Conservation (phyloP, 2,888 invertebrate genomes). For the Trichogramma dendrolimi region DNA sequence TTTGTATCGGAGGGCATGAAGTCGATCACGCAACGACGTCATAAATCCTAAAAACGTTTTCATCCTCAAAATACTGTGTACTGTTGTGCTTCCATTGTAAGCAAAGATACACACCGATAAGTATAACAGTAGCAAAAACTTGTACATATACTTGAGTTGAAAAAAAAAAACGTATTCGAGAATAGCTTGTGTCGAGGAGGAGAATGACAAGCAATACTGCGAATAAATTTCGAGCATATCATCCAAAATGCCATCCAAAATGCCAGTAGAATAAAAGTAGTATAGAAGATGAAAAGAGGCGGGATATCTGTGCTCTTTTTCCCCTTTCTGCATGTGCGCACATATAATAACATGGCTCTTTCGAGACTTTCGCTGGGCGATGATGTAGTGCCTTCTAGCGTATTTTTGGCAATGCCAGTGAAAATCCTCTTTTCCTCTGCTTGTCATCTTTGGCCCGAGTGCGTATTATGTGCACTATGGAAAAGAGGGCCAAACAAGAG, state of each 20-base stretch:
- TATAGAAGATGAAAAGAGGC: too few relatives aligned
- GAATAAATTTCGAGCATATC: conserved; percentile 19
- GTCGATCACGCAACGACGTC: conserved; percentile 6
- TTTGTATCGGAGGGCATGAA: too few relatives aligned
- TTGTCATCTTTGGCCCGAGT: neutral
- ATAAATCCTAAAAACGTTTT: conserved; percentile 11
- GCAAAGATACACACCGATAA: too few relatives aligned
- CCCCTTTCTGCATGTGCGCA: conserved; percentile 9
- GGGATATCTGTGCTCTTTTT: too few relatives aligned
- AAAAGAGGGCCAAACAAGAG: too few relatives aligned
- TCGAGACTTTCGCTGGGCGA: conserved; percentile 26
- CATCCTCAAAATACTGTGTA: neutral
- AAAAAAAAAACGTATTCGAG: neutral
- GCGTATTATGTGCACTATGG: too few relatives aligned
- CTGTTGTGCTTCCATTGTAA: too few relatives aligned
- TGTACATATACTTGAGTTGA: neutral
- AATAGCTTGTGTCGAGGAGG: conserved; percentile 12
- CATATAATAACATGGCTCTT: conserved; percentile 42
- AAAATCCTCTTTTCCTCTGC: conserved; percentile 25
- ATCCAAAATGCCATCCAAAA: too few relatives aligned
- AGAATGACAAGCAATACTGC: conserved; percentile 40
- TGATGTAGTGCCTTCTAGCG: conserved; percentile 46
- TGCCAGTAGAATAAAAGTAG: too few relatives aligned
- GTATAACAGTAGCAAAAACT: too few relatives aligned
- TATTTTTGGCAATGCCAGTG: conserved; percentile 46